A percentile compares a stretch with the other conserved stretches of the same genome.
phyloP scores from a whole-genome alignment of 2,113 vertebrate genomes.

The Heterotilapia buettikoferi region DNA sequence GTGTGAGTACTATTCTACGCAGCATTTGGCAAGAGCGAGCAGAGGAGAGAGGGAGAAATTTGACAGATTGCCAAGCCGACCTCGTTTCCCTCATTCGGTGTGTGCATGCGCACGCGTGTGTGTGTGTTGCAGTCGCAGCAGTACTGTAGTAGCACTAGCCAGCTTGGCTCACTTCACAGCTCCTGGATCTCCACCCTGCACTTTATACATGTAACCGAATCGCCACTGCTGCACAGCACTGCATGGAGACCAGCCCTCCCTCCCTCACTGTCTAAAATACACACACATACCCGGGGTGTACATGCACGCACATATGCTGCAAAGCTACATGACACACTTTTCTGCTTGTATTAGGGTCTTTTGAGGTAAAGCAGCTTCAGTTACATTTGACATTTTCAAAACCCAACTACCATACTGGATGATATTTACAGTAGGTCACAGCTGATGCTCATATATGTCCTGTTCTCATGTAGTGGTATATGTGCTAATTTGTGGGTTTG shows the following conservation, averaged over 20 bases:
- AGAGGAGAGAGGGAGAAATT: slow-evolving; percentile 46
- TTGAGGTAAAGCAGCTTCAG: background rate
- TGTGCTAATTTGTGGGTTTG: background rate
- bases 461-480: background rate
- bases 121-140: slow-evolving; percentile 50
- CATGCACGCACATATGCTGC: background rate
- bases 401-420: background rate
- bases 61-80: slow-evolving; percentile 62
- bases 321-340: background rate
- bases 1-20: slow-evolving; percentile 58
- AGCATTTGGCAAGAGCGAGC: slow-evolving; percentile 34
- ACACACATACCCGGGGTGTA: background rate
- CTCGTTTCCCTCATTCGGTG: slow-evolving; percentile 50
- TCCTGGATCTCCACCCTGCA: slow-evolving; percentile 54
- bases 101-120: background rate
- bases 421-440: slow-evolving; percentile 2
- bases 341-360: background rate
- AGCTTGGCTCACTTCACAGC: slow-evolving; percentile 46
- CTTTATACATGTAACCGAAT: slow-evolving; percentile 68
- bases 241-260: background rate
- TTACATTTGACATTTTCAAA: slow-evolving; percentile 5
- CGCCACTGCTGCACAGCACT: background rate
- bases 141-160: slow-evolving; percentile 43
- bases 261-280: background rate
- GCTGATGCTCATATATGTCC: background rate